Base-by-base conservation (phyloP, 1,140 invertebrate genomes). In the Agrilus planipennis region DNA sequence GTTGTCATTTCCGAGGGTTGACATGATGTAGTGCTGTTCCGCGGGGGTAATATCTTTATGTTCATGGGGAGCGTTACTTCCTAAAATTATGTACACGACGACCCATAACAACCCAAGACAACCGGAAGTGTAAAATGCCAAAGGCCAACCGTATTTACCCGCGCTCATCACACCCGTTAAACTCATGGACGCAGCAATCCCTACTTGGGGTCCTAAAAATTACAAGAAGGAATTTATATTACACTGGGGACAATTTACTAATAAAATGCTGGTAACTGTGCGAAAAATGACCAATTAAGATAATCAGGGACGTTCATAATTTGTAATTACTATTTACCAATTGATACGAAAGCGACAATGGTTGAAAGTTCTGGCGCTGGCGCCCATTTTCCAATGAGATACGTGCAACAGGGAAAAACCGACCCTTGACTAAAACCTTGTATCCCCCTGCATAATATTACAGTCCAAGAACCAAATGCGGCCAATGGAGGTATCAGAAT, bases 391-490 rank as follows among this genome's bases (percentile, higher is more conserved):
- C 84, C 77, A 46, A 89, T 61, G 2, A 89, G 62, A 0, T 77
- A 77, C 49, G 89, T 84, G 3, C 85, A 68, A 36, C 75, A 72
- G 0, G 88, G 86, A 50, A 84, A 80, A 4, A 83, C 67, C 1
- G 83, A 71, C 9, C 86, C 87, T 64, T 89, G 76, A 19, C 68
- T 71, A 0, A 90, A 54, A 0, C 88, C 88, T 60, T 83, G 77
- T 0, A 80, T 44, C 1, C 85, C 72, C 15, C 89, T 68, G 10
- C 75, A 62, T 51, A 60, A 56, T 54, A 67, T 68, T 42, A 81
- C 54, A 43, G 69, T 63, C 57, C 75, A 56, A 75, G 74, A 78
- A 9, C 69, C 73, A 1, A 46, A 21, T 1, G 37, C 61, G 60
- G 50, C 64, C 55, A 58, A 34, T 6, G 45, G 55, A 9, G 67